Base-by-base conservation (phyloP, 1,140 invertebrate genomes). In the Drosophila ficusphila region DNA sequence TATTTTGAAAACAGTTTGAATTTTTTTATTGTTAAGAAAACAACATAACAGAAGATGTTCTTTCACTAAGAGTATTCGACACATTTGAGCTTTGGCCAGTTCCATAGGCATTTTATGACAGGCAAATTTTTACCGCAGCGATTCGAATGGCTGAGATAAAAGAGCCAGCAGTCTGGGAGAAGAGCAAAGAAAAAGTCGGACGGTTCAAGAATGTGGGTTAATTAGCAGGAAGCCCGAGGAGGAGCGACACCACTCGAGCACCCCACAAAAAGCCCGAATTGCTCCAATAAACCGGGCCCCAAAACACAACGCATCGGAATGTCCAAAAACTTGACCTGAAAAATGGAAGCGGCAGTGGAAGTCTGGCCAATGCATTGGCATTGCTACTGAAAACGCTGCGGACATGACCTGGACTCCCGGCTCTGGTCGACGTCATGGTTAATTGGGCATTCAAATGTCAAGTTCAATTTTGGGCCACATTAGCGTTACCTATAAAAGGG, bases 391-490 rank as follows among this genome's bases (percentile, higher is more conserved):
- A 34, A 12, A 19, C 14, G 7, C 12, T 18, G 42, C 25, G 58
- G 57, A 47, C 54, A 61, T 72, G 56, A 53, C 69, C 69, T 49
- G 56, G 70, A 75, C 36, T 52, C 47, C 38, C 21, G 31, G 33
- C 44, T 42, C 49, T 51, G 42, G 46, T 64, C 75, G 72, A 88
- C 82, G 74, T 88, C 82, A 90, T 75, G 70, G 88, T 90, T 90
- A 90, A 90, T 90, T 90, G 88, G 88, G 77, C 88, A 90, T 90
- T 90, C 88, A 90, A 90, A 90, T 90, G 88, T 90, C 88, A 90
- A 90, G 88, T 90, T 90, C 88, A 90, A 88, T 90, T 90, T 88
- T 88, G 86, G 88, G 82, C 81, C 79, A 90, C 88, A 90, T 90
- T 90, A 90, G 88, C 82, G 88, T 88, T 90, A 90, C 82, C 88